These are phyloP conservation scores for Trissonchulus latispiculum DNA, from an alignment of 2,888 invertebrate species.

Conservation along the genomic window DNA sequence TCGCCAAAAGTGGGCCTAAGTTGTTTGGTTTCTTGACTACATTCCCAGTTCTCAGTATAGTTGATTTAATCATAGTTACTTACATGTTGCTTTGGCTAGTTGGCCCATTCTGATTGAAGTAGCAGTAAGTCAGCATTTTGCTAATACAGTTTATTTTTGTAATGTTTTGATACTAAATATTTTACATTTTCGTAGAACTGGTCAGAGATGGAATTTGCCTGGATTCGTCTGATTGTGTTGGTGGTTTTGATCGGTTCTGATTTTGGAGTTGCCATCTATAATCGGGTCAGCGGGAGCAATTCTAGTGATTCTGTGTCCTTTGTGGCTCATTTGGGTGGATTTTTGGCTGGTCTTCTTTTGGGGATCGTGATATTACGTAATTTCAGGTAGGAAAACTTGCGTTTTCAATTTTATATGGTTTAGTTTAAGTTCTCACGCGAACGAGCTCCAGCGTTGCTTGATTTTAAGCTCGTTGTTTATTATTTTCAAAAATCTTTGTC, in stretches of 20 bases:
- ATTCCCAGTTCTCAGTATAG: too few species aligned
- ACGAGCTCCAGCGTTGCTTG: too few species aligned
- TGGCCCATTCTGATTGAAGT: too few species aligned
- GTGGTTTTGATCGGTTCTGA: conserved; percentile 69
- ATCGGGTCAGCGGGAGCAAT: conserved; percentile 57
- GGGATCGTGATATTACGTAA: conserved; percentile 75
- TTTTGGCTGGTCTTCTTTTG: conserved; percentile 69
- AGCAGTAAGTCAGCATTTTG: too few species aligned
- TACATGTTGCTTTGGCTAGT: too few species aligned
- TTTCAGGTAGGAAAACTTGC: conserved; percentile 45
- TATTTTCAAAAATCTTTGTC: too few species aligned
- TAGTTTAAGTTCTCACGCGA: too few species aligned
- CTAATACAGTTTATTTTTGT: neutral
- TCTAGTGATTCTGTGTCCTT: conserved; percentile 62
- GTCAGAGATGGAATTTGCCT: conserved; percentile 88
- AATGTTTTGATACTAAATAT: neutral
- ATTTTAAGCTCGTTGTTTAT: too few species aligned
- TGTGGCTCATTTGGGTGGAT: conserved; percentile 84
- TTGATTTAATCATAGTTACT: too few species aligned
- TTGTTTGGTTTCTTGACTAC: too few species aligned
- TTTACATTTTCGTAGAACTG: conserved; percentile 77
- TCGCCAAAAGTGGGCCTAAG: too few species aligned
- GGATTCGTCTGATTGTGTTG: conserved; percentile 70
- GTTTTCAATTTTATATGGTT: too few species aligned
- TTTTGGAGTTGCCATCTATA: conserved; percentile 78